A percentile compares a stretch with the other conserved stretches of the same genome.
These are phyloP conservation scores for Leucophenga maculata DNA, from an alignment of 2,888 invertebrate species.

Conservation along the genomic window DNA sequence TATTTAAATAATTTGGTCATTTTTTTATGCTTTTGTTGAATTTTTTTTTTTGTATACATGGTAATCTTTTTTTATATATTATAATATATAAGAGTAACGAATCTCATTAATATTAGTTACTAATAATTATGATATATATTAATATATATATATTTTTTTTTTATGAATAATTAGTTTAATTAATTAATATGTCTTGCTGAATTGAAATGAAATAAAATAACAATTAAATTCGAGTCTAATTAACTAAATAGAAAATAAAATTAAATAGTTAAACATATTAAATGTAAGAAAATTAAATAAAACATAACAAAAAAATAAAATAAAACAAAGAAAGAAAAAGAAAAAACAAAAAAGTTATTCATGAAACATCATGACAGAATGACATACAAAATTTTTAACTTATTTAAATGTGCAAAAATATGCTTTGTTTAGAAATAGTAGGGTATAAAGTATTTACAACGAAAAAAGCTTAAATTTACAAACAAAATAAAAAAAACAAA, in stretches of 20 bases:
- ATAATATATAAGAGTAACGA: constrained; percentile 7
- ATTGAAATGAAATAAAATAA: background rate
- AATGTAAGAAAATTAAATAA: background rate
- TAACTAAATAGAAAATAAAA: too few relatives aligned
- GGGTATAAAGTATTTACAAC: too few relatives aligned
- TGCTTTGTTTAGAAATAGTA: too few relatives aligned
- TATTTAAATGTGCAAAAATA: too few relatives aligned
- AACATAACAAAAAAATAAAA: background rate
- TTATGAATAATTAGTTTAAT: constrained; percentile 15
- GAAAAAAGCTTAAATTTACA: too few relatives aligned
- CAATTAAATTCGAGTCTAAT: too few relatives aligned
- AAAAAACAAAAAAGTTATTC: background rate
- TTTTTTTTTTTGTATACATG: background rate
- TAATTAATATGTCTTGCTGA: background rate
- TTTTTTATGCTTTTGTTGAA: constrained; percentile 13
- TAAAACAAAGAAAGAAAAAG: background rate
- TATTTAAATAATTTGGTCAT: background rate
- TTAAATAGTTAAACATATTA: background rate
- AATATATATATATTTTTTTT: too few relatives aligned
- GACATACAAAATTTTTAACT: too few relatives aligned
- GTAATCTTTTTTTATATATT: background rate
- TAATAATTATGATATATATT: constrained; percentile 10
- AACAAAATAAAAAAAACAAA: too few relatives aligned
- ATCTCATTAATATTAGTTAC: background rate
- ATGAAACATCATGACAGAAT: too few relatives aligned